A percentile compares a stretch with the other conserved stretches of the same genome.
Conservation (phyloP, 2,113 vertebrate species). For the Haplochromis vanheusdeni region DNA sequence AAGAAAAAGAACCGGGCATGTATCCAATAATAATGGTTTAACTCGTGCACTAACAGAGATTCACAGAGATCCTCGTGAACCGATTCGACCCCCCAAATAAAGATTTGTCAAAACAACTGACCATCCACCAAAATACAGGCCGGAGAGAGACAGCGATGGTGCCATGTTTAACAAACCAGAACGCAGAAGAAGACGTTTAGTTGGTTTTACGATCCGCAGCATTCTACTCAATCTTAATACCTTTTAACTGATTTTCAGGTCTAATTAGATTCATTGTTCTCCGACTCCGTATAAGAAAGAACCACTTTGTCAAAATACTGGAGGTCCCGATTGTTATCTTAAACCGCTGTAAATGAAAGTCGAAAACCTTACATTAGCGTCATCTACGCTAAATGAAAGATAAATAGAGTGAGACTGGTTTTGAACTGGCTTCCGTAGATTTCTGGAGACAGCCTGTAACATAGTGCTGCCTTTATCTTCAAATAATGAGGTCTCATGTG, state of each 20-base stretch:
- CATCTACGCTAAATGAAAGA: neutral
- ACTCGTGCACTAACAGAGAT: neutral
- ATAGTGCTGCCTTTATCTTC: neutral
- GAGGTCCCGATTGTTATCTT: neutral
- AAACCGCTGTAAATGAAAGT: neutral
- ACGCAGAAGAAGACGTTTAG: neutral
- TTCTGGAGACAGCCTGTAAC: neutral
- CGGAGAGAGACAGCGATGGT: neutral
- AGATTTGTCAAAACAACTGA: neutral
- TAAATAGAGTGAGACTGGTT: accelerated
- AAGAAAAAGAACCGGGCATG: accelerated
- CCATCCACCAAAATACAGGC: no score
- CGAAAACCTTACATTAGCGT: accelerated
- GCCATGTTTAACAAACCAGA: accelerated
- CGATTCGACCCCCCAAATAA: accelerated
- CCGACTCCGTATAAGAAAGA: neutral
- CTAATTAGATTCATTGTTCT: neutral
- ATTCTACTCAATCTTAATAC: neutral
- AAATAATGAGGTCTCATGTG: neutral
- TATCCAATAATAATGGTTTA: no score
- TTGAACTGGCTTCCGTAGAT: neutral
- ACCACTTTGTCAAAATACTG: neutral
- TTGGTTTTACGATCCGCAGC: neutral
- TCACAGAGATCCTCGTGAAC: neutral
- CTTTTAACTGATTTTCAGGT: neutral